Percentiles rank a stretch among this genome's conserved stretches.
These are phyloP conservation scores for Macrophya alboannulata DNA, from an alignment of 2,888 invertebrate species.

Conservation along the genomic window DNA sequence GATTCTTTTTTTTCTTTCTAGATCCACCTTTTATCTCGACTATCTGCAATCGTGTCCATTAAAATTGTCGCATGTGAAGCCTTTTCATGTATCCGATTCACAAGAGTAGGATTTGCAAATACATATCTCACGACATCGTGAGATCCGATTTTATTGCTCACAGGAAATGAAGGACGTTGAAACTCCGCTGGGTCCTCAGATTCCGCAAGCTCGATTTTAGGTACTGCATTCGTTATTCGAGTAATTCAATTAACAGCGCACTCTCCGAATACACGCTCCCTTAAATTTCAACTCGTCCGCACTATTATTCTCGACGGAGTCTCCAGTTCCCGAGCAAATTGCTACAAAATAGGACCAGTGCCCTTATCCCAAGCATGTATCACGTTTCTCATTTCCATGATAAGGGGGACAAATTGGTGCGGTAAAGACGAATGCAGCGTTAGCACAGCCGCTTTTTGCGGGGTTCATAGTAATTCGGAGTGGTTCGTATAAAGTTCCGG, in stretches of 20 bases:
- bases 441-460: slow-evolving; percentile 27
- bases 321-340: slow-evolving; percentile 45
- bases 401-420: slow-evolving; percentile 36
- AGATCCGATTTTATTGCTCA: background rate
- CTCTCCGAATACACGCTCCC: slow-evolving; percentile 29
- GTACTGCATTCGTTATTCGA: background rate
- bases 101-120: background rate
- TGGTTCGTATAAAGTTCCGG: slow-evolving; percentile 3
- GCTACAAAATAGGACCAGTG: slow-evolving; percentile 42
- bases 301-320: slow-evolving; percentile 41
- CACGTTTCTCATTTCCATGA: slow-evolving; percentile 52
- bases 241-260: slow-evolving; percentile 24
- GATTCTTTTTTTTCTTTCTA: background rate
- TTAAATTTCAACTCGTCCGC: slow-evolving; percentile 17
- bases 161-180: background rate
- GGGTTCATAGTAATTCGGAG: slow-evolving; percentile 32
- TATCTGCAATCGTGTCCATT: background rate
- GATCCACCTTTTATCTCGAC: too few relatives aligned
- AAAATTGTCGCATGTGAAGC: background rate
- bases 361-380: slow-evolving; percentile 42
- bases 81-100: background rate
- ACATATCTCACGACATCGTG: background rate
- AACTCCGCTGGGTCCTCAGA: background rate
- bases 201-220: background rate
- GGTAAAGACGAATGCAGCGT: slow-evolving; percentile 47